Conservation (phyloP, 2,113 vertebrate species). For the Phylloscopus whistleri region DNA sequence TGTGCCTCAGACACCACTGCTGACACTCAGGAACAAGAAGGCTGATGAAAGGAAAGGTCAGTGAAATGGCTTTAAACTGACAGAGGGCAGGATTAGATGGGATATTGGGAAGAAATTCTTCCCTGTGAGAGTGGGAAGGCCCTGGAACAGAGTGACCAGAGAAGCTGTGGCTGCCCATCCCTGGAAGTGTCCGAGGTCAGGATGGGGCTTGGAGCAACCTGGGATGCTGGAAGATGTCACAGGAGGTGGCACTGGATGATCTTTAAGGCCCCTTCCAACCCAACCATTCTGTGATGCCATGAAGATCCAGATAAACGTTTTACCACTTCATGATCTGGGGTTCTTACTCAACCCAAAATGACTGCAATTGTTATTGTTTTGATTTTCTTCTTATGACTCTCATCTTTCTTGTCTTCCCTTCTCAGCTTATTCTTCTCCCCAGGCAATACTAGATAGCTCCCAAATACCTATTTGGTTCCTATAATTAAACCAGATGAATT, state of each 20-base stretch:
- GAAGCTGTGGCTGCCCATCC: not conserved
- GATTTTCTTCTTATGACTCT: not conserved
- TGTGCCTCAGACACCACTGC: not conserved
- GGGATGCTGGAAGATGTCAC: not conserved
- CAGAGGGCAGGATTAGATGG: not conserved
- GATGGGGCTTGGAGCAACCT: not conserved
- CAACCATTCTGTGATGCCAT: not conserved
- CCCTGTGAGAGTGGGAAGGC: rapidly evolving
- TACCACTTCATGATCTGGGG: not conserved
- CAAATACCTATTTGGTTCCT: slow-evolving; percentile 5
- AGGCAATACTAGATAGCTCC: not conserved
- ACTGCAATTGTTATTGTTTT: not conserved
- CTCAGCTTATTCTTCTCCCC: not conserved
- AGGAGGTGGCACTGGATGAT: not conserved
- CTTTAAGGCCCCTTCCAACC: not conserved
- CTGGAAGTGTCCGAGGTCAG: not conserved
- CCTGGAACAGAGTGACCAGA: not conserved
- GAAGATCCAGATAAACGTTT: not conserved
- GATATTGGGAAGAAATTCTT: not conserved
- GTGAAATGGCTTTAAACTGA: not conserved
- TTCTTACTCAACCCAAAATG: not conserved
- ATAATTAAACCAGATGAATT: slow-evolving; percentile 23
- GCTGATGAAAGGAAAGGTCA: not conserved
- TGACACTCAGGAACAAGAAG: not conserved
- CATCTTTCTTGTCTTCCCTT: not conserved